Evolutionary conservation across 2,888 invertebrate species (phyloP).

Genomic region (Plutella xylostella): DNA sequence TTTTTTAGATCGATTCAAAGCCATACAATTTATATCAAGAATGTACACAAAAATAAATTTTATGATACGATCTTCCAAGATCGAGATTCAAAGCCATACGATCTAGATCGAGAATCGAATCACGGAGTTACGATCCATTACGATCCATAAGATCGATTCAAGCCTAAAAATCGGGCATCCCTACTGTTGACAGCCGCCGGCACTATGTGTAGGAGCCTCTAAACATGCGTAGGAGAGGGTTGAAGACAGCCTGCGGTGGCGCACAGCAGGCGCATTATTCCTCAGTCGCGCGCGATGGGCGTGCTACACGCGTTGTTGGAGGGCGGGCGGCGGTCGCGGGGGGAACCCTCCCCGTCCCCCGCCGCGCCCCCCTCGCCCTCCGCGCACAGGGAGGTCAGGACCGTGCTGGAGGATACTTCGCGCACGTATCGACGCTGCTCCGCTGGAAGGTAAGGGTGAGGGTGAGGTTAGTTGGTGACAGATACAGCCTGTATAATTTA

Average conservation of each 20-base stretch:
- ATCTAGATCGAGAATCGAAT: no score
- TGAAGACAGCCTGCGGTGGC: background rate
- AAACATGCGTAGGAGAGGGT: background rate
- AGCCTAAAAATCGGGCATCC: no score
- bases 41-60: no score
- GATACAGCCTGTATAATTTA: no score
- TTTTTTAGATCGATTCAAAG: no score
- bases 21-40: no score
- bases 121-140: no score
- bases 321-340: conserved; percentile 21
- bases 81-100: no score
- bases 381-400: conserved; percentile 42
- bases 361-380: conserved; percentile 13
- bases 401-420: conserved; percentile 52
- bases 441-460: conserved; percentile 31
- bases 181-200: no score
- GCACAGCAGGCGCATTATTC: conserved; percentile 1
- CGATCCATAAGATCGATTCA: no score
- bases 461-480: background rate
- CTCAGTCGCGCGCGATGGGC: conserved; percentile 44
- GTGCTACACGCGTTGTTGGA: conserved; percentile 53
- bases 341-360: conserved; percentile 10
- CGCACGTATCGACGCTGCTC: conserved; percentile 60
- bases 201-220: background rate
- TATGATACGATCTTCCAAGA: no score